Evolutionary conservation across 2,888 invertebrate species (phyloP), one percentile per base, ranked within the genome.

Genomic region (Odontomyia ornata): DNA sequence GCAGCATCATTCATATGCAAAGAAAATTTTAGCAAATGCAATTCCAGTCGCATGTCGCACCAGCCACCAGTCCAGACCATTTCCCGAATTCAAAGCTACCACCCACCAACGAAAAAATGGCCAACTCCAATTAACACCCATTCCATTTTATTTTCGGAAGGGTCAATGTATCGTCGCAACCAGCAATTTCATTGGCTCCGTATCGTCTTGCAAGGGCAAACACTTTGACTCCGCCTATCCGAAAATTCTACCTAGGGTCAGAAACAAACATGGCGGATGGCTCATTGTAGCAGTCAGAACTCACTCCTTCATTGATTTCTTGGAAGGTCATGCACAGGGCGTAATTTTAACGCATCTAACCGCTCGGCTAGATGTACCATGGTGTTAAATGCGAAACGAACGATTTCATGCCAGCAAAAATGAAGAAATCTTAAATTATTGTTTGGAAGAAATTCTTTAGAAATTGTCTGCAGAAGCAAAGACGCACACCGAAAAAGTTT

Each of bases 101-200:
- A 52, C 52, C 52, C 52, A 52, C 52, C 52, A 52, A 18, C 15
- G 18, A 52, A 52, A 52, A 69, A 69, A 69, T 69, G 69, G 69
- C 69, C 30, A 9, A 46, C 69, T 9, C 27, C 36, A 47, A 13
- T 25, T 69, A 43, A 69, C 47, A 43, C 46, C 47, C 18, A 30
- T 64, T 47, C 47, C 69, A 69, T 65, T 65, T 30, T 2, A 46
- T 69, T 69, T 67, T 69, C 69, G 69, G 25, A 60, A 69, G 69
- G 69, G 69, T 47, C 69, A 69, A 47, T 69, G 69, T 25, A 69
- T 46, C 69, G 15, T 30, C 1, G 3, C 21, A 3, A 30, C 46
- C 11, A 23, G 30, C 46, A 25, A 69, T 23, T 13, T 47, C 47
- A 69, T 69, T 69, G 69, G 69, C 18, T 69, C 2, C 47, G 18